phyloP scores from a whole-genome alignment of 2,113 vertebrate genomes.

The Arizona elegans region DNA sequence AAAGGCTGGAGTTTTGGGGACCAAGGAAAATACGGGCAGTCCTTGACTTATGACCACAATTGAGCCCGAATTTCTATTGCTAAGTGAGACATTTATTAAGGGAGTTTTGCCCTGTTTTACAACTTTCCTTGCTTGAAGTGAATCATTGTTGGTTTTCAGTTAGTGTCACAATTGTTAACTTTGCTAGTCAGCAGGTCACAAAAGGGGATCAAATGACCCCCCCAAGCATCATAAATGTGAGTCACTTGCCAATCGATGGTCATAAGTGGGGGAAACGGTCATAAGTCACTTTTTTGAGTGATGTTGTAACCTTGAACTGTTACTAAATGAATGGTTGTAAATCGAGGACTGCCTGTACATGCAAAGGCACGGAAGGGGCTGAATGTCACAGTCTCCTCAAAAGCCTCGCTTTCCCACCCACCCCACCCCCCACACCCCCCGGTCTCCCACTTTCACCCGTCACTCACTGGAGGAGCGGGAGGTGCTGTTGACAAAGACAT shows the following conservation, averaged over 20 bases:
- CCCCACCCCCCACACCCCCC: not conserved
- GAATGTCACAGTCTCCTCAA: not conserved
- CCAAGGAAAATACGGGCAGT: not conserved
- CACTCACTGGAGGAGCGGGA: slow-evolving; percentile 95
- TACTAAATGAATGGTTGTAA: not conserved
- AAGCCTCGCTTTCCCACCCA: too few relatives aligned
- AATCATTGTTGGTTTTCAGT: not conserved
- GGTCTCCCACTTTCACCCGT: too few relatives aligned
- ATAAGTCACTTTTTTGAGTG: not conserved
- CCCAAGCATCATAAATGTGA: not conserved
- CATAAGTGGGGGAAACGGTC: not conserved
- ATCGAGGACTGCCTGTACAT: not conserved
- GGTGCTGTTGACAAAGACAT: slow-evolving; percentile 96
- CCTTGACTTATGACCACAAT: not conserved
- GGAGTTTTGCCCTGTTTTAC: not conserved
- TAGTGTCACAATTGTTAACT: not conserved
- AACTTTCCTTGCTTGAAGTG: not conserved
- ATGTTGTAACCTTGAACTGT: not conserved
- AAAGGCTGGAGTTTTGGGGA: accelerated
- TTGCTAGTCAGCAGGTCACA: not conserved
- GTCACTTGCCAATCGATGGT: not conserved
- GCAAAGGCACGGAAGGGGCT: not conserved
- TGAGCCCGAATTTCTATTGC: not conserved
- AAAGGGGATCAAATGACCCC: not conserved
- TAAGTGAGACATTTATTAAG: not conserved